Evolutionary conservation across 2,797 vertebrate species (phyloP).

Genomic region (Myripristis jacobus): DNA sequence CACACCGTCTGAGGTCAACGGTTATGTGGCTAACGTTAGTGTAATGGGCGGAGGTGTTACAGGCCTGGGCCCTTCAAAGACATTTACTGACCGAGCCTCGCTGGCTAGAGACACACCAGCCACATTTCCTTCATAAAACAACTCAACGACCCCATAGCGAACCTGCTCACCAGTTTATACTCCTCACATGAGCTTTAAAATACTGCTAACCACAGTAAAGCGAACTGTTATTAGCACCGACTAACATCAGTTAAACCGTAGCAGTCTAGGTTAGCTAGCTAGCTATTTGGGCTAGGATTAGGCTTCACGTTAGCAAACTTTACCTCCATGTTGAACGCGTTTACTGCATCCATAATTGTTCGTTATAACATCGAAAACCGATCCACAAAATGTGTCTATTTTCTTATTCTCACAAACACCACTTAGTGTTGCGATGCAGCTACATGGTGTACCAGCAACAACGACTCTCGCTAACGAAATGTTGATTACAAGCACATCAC

Average conservation of each 20-base stretch:
- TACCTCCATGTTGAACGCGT: conserved; percentile 88
- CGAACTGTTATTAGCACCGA: not conserved
- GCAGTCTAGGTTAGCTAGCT: conserved; percentile 24
- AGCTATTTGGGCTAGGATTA: conserved; percentile 2
- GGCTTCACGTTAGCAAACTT: conserved; percentile 54
- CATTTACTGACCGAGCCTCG: too few relatives aligned
- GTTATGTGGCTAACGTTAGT: too few relatives aligned
- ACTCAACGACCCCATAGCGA: not conserved
- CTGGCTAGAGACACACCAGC: not conserved
- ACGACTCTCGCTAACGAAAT: not conserved
- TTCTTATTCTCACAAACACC: conserved; percentile 4
- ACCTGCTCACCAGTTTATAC: not conserved
- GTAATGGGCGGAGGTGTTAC: too few relatives aligned
- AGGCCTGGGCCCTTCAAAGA: not conserved
- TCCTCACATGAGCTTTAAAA: not conserved
- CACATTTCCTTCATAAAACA: not conserved
- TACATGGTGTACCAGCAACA: not conserved
- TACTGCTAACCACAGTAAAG: too few relatives aligned
- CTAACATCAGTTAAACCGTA: not conserved
- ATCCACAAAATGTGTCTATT: not conserved
- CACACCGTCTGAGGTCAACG: too few relatives aligned
- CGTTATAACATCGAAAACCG: not conserved
- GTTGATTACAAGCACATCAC: not conserved
- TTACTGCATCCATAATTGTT: conserved; percentile 83
- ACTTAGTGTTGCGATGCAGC: not conserved